Evolutionary conservation across 2,113 vertebrate species (phyloP).

Genomic region (Aptenodytes forsteri): DNA sequence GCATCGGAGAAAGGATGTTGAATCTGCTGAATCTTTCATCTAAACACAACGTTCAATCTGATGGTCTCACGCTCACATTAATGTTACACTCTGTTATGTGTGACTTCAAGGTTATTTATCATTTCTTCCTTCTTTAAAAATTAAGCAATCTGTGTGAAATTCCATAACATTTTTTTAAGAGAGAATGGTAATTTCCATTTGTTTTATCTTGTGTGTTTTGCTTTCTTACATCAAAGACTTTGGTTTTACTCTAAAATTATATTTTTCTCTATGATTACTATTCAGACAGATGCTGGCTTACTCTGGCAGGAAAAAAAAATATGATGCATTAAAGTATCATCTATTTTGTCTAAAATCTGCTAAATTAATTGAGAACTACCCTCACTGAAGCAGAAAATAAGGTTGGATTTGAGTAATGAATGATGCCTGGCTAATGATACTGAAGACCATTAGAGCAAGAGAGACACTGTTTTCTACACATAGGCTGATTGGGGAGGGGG

Average conservation of each 20-base stretch:
- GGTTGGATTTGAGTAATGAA: slow-evolving; percentile 28
- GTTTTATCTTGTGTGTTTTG: not conserved
- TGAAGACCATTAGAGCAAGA: not conserved
- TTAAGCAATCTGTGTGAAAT: not conserved
- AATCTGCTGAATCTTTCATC: not conserved
- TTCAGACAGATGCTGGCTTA: not conserved
- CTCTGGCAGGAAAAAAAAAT: not conserved
- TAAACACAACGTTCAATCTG: not conserved
- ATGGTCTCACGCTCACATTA: not conserved
- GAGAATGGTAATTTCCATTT: not conserved
- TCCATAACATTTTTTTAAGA: not conserved
- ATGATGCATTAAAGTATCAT: slow-evolving; percentile 1
- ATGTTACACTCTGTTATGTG: not conserved
- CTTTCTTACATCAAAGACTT: not conserved
- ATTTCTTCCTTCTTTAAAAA: not conserved
- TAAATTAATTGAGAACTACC: slow-evolving; percentile 63
- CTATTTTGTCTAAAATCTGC: slow-evolving; percentile 45
- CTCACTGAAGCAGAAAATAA: slow-evolving; percentile 52
- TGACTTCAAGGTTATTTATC: not conserved
- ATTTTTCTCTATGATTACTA: slow-evolving; percentile 9
- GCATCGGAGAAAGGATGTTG: not conserved
- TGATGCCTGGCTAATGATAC: slow-evolving; percentile 40
- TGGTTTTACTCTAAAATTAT: not conserved
- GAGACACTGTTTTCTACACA: not conserved
- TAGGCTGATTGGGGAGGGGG: not conserved